Percentiles rank a stretch among this genome's conserved stretches.
Conservation (phyloP, 2,113 vertebrate genomes). For the Actinemys pallida region DNA sequence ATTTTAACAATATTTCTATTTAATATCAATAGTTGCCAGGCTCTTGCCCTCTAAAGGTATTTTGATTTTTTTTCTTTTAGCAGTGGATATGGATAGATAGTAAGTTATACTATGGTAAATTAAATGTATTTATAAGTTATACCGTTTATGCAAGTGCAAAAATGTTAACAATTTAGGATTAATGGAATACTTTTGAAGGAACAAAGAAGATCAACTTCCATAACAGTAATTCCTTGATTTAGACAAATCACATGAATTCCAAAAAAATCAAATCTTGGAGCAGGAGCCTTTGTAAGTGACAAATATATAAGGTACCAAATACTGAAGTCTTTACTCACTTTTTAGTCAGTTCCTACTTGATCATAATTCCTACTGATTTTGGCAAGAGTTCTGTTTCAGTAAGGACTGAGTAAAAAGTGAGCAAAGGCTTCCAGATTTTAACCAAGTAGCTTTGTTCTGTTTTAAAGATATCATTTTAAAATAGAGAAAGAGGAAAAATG, state of each 20-base stretch:
- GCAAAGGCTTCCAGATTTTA: not conserved
- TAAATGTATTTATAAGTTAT: not conserved
- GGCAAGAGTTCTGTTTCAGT: not conserved
- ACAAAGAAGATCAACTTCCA: not conserved
- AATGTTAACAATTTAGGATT: not conserved
- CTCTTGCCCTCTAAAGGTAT: not conserved
- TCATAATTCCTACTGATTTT: not conserved
- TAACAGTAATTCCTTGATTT: not conserved
- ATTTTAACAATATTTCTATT: not conserved
- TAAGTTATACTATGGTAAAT: not conserved
- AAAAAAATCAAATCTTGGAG: not conserved
- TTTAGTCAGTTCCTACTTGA: not conserved
- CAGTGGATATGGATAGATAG: not conserved
- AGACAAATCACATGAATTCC: not conserved
- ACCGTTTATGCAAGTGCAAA: not conserved
- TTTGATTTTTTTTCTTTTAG: not conserved
- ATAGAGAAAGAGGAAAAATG: not conserved
- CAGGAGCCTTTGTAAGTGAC: not conserved
- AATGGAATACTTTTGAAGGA: not conserved
- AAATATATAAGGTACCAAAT: not conserved
- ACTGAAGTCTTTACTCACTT: not conserved
- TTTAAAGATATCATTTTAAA: not conserved
- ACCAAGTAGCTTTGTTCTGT: not conserved
- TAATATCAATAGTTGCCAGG: not conserved
- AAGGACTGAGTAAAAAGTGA: not conserved